Conservation (phyloP, 2,888 invertebrate genomes). For the Mantis religiosa region DNA sequence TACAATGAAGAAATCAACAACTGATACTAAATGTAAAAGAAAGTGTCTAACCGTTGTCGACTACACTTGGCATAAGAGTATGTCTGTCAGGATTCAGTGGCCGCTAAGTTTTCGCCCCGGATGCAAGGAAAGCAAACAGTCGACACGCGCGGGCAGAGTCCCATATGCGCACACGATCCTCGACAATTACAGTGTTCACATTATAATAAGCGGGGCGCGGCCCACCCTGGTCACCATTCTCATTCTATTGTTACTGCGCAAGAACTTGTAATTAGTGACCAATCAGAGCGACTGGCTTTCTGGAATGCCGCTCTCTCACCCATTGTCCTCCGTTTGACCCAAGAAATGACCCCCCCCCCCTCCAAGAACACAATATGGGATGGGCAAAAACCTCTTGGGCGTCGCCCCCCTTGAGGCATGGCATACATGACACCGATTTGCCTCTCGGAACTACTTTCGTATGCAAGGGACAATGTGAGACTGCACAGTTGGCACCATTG, state of each 20-base stretch:
- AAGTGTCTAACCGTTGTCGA: no score
- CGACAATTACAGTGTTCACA: not conserved
- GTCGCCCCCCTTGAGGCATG: slow-evolving; percentile 3
- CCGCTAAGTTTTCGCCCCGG: no score
- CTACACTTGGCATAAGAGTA: no score
- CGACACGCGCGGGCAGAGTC: not conserved
- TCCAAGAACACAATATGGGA: slow-evolving; percentile 6
- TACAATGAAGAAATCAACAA: no score
- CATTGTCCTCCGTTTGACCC: slow-evolving; percentile 14
- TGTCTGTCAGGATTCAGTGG: no score
- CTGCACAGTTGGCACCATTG: not conserved
- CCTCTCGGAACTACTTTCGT: slow-evolving; percentile 1
- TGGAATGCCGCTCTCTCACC: slow-evolving; percentile 8
- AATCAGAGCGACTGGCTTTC: slow-evolving; percentile 11
- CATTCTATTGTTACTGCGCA: not conserved
- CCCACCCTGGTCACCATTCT: not conserved
- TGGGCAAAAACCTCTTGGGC: slow-evolving; percentile 2
- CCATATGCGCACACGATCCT: not conserved
- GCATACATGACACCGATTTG: slow-evolving; percentile 9
- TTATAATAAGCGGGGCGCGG: not conserved
- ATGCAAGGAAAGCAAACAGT: not conserved
- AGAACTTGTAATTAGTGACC: slow-evolving; percentile 13
- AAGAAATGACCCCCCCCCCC: not conserved
- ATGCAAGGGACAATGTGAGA: not conserved
- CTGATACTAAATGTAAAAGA: no score